A percentile compares a stretch with the other conserved stretches of the same genome.
These are phyloP conservation scores for Sebastes oblongus DNA, from an alignment of 2,797 vertebrate genomes.

Conservation along the genomic window DNA sequence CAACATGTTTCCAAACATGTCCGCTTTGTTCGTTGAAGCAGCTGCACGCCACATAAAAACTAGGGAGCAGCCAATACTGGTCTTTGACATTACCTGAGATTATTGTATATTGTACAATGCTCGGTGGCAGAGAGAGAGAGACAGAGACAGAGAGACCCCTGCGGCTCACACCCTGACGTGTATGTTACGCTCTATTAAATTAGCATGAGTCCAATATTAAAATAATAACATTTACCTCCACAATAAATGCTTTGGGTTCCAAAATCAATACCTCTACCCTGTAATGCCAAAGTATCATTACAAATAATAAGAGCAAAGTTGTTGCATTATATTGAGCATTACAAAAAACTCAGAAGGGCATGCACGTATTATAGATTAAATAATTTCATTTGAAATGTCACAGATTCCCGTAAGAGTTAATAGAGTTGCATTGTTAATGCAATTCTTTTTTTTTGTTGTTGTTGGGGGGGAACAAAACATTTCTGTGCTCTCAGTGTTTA, in stretches of 20 bases:
- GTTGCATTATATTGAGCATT: conserved; percentile 81
- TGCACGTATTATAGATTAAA: conserved; percentile 81
- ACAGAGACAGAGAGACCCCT: conserved; percentile 63
- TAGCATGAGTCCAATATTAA: conserved; percentile 83
- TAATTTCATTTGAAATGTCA: conserved; percentile 87
- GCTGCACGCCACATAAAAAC: conserved; percentile 20
- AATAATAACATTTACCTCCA: conserved; percentile 86
- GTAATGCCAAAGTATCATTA: conserved; percentile 85
- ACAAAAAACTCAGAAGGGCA: conserved; percentile 74
- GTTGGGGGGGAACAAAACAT: conserved; percentile 1
- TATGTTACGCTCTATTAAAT: conserved; percentile 81
- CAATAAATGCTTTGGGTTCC: conserved; percentile 82
- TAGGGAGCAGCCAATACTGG: conserved; percentile 14
- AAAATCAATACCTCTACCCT: conserved; percentile 83
- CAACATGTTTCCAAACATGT: neutral
- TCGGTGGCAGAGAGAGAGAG: conserved; percentile 29
- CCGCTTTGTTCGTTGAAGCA: neutral
- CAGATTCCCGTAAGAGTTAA: conserved; percentile 80
- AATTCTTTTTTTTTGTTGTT: conserved; percentile 42
- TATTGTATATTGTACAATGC: conserved; percentile 45
- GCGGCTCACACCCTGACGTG: conserved; percentile 71
- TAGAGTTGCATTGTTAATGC: conserved; percentile 77
- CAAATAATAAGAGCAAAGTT: conserved; percentile 83
- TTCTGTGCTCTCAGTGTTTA: conserved; percentile 14
- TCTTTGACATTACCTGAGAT: conserved; percentile 60